phyloP scores from a whole-genome alignment of 2,113 vertebrate species.

The Pelodiscus sinensis region DNA sequence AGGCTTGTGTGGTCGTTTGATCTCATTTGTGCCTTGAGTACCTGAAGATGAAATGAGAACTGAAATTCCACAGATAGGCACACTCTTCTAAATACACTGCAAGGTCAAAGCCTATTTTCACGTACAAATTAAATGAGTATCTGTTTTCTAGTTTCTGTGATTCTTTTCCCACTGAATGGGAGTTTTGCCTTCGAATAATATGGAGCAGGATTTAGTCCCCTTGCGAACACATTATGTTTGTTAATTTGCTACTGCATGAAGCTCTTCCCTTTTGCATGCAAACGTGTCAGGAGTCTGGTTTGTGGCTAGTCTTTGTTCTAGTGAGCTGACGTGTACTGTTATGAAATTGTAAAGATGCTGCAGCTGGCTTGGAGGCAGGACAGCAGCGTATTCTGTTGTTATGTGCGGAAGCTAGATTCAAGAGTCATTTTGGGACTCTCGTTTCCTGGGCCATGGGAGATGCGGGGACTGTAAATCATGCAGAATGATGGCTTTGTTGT shows the following conservation, averaged over 20 bases:
- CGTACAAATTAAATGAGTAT: fast-evolving
- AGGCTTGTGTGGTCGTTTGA: background rate
- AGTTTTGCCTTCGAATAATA: fast-evolving
- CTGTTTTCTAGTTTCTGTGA: fast-evolving
- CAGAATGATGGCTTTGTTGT: conserved; percentile 31
- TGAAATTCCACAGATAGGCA: background rate
- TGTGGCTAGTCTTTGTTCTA: background rate
- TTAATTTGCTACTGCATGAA: background rate
- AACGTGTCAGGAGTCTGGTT: background rate
- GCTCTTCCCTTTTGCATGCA: background rate
- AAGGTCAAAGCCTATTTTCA: background rate
- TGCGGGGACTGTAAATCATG: background rate
- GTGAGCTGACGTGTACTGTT: background rate
- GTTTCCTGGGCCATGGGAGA: conserved; percentile 10
- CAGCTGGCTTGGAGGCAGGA: background rate
- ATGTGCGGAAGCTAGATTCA: conserved; percentile 9
- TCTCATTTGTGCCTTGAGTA: background rate
- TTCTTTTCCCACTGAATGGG: fast-evolving
- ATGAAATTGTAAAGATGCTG: background rate
- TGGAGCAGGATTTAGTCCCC: background rate
- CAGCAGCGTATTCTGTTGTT: conserved; percentile 12
- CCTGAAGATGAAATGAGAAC: background rate
- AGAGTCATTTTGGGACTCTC: conserved; percentile 19
- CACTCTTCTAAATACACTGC: background rate
- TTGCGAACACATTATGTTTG: background rate